phyloP scores from a whole-genome alignment of 2,113 vertebrate species.

The Hippocampus guttulatus region DNA sequence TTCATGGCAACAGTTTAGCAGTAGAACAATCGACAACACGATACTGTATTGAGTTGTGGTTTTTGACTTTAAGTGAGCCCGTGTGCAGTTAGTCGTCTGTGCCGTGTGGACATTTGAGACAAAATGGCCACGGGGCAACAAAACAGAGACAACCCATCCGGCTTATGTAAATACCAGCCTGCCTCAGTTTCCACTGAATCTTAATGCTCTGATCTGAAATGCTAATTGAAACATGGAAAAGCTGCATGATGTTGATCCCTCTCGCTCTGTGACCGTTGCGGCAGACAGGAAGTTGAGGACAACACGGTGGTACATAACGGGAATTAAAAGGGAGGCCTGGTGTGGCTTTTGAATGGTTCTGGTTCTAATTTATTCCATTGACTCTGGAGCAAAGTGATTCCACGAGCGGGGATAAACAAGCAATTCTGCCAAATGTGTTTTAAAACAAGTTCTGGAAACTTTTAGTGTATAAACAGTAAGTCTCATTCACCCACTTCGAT shows the following conservation, averaged over 20 bases:
- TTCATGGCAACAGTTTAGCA: background rate
- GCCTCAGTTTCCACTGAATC: constrained; percentile 58
- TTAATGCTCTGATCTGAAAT: constrained; percentile 67
- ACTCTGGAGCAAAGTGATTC: constrained; percentile 40
- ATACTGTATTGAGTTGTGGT: background rate
- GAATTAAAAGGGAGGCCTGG: constrained; percentile 7
- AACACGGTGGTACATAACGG: background rate
- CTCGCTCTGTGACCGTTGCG: constrained; percentile 18
- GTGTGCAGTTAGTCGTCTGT: constrained; percentile 37
- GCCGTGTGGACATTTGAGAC: constrained; percentile 61
- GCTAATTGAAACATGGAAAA: constrained; percentile 56
- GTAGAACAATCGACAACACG: background rate
- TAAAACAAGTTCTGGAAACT: background rate
- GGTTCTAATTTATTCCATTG: constrained; percentile 51
- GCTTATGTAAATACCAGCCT: constrained; percentile 70
- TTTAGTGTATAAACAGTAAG: background rate
- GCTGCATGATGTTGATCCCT: constrained; percentile 28
- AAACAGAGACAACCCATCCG: constrained; percentile 61
- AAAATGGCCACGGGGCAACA: constrained; percentile 51
- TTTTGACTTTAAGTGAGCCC: constrained; percentile 40
- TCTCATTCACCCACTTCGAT: background rate
- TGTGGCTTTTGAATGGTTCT: constrained; percentile 3
- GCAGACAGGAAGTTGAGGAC: constrained; percentile 2
- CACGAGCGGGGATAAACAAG: constrained; percentile 36
- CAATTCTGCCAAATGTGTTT: constrained; percentile 17